These are phyloP conservation scores for Bradypodion ventrale DNA, from an alignment of 2,797 vertebrate species.

Conservation along the genomic window DNA sequence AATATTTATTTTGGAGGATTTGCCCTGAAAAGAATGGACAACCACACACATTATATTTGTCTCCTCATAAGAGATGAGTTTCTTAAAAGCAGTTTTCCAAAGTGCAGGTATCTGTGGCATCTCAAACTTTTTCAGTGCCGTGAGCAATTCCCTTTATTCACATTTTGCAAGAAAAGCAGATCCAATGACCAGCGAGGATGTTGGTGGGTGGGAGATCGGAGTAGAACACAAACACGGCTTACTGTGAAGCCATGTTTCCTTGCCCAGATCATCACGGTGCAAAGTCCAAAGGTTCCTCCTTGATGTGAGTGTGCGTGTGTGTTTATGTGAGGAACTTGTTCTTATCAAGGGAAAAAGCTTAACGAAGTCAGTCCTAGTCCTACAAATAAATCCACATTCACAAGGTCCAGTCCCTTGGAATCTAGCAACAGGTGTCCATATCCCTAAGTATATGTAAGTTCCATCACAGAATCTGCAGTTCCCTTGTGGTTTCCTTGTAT, in stretches of 20 bases:
- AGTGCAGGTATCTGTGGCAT: not conserved
- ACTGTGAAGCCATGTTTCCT: not conserved
- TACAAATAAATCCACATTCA: not conserved
- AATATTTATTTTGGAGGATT: constrained; percentile 2
- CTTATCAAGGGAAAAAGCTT: not conserved
- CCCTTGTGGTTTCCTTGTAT: not conserved
- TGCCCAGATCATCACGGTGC: not conserved
- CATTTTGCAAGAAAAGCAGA: not conserved
- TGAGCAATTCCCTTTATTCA: not conserved
- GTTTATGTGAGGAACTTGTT: not conserved
- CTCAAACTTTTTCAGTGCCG: not conserved
- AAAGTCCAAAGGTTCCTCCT: not conserved
- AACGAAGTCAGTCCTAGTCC: not conserved
- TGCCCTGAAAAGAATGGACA: not conserved
- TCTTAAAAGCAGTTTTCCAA: not conserved
- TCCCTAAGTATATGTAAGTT: not conserved
- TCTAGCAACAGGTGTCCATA: not conserved
- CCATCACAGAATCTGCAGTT: not conserved
- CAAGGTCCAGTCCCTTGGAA: too few species aligned
- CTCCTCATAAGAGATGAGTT: not conserved
- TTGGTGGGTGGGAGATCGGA: not conserved
- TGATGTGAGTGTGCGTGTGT: too few species aligned
- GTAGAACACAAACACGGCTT: not conserved
- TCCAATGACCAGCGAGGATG: not conserved
- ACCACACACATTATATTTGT: not conserved